Percentiles rank a stretch among this genome's conserved stretches.
Evolutionary conservation across 2,888 invertebrate genomes (phyloP).

Genomic region (Nematopogon swammerdamellus): DNA sequence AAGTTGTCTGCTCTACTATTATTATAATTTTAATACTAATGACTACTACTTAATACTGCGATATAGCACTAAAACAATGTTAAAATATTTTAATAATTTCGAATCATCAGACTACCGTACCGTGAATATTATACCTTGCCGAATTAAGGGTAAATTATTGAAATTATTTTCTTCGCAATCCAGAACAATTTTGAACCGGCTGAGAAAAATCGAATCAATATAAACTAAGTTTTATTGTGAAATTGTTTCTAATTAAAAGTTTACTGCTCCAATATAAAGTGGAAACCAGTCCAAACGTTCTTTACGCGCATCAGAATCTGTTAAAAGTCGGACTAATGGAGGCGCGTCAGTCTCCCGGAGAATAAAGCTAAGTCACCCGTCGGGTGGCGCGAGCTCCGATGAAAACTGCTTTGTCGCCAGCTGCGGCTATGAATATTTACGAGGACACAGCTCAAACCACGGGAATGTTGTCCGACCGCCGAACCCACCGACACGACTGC

Average conservation of each 20-base stretch:
- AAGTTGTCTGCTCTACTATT: too few species aligned
- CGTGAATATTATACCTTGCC: too few species aligned
- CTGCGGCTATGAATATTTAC: slow-evolving; percentile 43
- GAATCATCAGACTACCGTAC: too few species aligned
- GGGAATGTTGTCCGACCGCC: not conserved
- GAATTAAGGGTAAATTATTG: too few species aligned
- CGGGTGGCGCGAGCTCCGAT: slow-evolving; percentile 31
- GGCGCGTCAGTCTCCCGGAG: slow-evolving; percentile 24
- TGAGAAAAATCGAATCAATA: not conserved
- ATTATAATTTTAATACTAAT: too few species aligned
- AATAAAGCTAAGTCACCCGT: slow-evolving; percentile 34
- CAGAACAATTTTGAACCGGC: not conserved
- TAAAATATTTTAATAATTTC: too few species aligned
- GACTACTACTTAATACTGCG: too few species aligned
- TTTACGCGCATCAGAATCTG: not conserved
- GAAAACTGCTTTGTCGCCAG: slow-evolving; percentile 39
- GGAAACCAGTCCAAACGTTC: not conserved
- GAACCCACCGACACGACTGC: too few species aligned
- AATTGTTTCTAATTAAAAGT: not conserved
- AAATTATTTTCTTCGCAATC: too few species aligned
- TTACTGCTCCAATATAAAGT: not conserved
- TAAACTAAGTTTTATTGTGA: not conserved
- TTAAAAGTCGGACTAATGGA: slow-evolving; percentile 17
- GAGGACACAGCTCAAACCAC: slow-evolving; percentile 9
- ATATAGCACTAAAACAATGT: too few species aligned